phyloP scores from a whole-genome alignment of 2,113 vertebrate species.

The Ardeotis arabs region DNA sequence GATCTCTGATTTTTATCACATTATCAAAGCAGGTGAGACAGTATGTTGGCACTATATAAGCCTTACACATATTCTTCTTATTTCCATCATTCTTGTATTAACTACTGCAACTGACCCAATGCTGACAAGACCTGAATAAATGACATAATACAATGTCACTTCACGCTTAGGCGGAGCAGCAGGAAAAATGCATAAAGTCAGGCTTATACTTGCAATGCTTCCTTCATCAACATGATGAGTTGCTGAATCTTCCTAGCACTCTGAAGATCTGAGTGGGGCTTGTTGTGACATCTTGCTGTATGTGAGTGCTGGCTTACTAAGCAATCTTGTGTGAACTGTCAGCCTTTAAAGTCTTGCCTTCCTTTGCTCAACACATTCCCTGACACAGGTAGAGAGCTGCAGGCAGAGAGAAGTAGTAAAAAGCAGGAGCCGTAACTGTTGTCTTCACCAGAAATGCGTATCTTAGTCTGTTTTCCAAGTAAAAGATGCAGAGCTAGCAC shows the following conservation, averaged over 20 bases:
- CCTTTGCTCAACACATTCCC: neutral
- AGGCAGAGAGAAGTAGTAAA: neutral
- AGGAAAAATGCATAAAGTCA: neutral
- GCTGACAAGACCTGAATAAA: neutral
- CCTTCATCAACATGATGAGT: neutral
- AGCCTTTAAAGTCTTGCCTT: neutral
- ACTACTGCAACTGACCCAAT: neutral
- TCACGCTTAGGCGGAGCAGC: neutral
- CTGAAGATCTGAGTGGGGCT: neutral
- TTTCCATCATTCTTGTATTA: neutral
- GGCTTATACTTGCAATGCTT: neutral
- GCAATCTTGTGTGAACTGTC: neutral
- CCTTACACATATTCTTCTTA: neutral
- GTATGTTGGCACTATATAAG: neutral
- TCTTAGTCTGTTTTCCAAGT: neutral
- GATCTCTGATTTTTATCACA: constrained; percentile 2
- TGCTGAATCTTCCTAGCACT: neutral
- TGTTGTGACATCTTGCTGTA: neutral
- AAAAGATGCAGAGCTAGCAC: neutral
- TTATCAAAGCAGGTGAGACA: neutral
- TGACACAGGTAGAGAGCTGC: neutral
- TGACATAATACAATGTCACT: neutral
- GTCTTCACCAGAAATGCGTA: neutral
- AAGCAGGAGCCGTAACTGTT: neutral
- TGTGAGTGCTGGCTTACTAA: neutral